Base-by-base conservation (phyloP, 1,140 invertebrate genomes). In the Drosophila tropicalis region DNA sequence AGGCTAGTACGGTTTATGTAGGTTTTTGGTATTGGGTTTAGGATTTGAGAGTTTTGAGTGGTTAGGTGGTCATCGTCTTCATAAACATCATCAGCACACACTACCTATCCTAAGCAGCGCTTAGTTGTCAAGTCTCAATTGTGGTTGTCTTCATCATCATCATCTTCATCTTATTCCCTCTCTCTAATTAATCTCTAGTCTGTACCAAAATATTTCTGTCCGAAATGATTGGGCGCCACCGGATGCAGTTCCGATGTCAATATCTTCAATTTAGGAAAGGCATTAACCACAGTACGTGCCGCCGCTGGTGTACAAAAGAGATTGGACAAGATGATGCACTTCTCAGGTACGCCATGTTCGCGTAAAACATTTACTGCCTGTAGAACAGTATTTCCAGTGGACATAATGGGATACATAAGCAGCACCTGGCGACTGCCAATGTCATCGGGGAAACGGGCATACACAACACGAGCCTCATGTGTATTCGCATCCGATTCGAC, bases 381-480 rank as follows among this genome's bases (percentile, higher is more conserved):
- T 72, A 94, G 92, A 17, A 99, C 97, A 62, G 98, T 99, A 92
- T 99, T 99, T 6, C 98, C 98, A 32, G 98, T 98, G 76, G 97
- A 98, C 97, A 99, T 98, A 63, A 99, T 99, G 17, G 98, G 98
- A 93, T 99, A 99, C 97, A 99, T 98, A 0, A 99, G 94, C n/a
- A 99, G 93, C 6, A 98, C 97, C 93, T 98, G 98, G 77, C 98
- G 93, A 54, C 95, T 94, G 1, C 95, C 93, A 76, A 99, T 98
- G 92, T 99, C 98, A 82, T 98, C 97, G 1, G 98, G 98, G 92
- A 99, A 98, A 92, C 99, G 97, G 5, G 98, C 98, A 93, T 99
- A 99, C 1, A 99, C 97, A 17, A 99, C 98, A 92, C 95, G 96
- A 9, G 98, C 98, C 92, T 99, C 98, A 79, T 99, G 98, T 0